Evolutionary conservation across 2,888 invertebrate genomes (phyloP), one percentile per base, ranked within the genome.

Genomic region (Trissolcus japonicus): DNA sequence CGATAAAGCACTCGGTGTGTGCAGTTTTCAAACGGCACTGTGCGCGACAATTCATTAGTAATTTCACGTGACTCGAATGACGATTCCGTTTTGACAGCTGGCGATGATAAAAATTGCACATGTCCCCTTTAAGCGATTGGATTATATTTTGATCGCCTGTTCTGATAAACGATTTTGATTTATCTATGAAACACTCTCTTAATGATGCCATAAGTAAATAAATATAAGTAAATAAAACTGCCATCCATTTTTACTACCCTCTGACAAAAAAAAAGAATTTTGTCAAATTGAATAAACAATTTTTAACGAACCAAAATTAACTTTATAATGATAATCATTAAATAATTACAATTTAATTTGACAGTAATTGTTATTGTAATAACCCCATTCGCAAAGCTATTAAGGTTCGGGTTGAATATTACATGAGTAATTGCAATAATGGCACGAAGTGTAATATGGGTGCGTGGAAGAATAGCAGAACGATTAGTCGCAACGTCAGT

Each of bases 361-460:
- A 55, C 48, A 60, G 73, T 57, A 67, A 67, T 74, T 67, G 43
- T n/a, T 11, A 51, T 35, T n/a, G 56, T 46, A 61, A 51, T 67
- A 56, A 67, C 56, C 74, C 35, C 61, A 53, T 74, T 74, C 53
- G 41, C 74, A 46, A 48, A 57, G 56, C 29, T 21, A 61, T 74
- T 74, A 67, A 67, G 55, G 19, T 40, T 13, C 13, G n/a, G 35
- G 17, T 63, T 54, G 68, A 75, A 63, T 63, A 54, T 63, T 63
- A 57, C 59, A 17, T n/a, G 72, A 68, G 69, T 48, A 78, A 74
- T 62, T 66, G 66, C 59, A 55, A 51, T 59, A 71, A 55, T 51
- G 61, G 56, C 59, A 11, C 46, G 29, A 61, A 65, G 57, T 59
- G 56, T 69, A 78, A 69, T 66, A 59, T 60, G 55, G 65, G 53